Percentiles rank a stretch among this genome's conserved stretches.
Evolutionary conservation across 2,888 invertebrate species (phyloP).

Genomic region (Orthosia incerta): DNA sequence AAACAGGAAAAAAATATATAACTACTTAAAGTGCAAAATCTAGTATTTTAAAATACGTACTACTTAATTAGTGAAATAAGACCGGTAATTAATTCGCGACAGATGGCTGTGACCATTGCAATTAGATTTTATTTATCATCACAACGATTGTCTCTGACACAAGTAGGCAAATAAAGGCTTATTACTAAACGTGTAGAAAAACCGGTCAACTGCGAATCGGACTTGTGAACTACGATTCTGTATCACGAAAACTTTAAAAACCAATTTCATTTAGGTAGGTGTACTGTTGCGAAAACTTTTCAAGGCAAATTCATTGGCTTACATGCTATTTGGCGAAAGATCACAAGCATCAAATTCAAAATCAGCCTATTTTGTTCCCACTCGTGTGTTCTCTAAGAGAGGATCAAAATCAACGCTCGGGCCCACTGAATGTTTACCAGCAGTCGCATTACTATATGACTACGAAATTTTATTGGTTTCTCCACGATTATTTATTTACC

Average conservation of each 20-base stretch:
- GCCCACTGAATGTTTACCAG: too few relatives aligned
- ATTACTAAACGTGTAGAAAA: neutral
- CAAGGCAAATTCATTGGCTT: too few relatives aligned
- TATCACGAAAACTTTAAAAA: neutral
- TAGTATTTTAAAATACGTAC: conserved; percentile 22
- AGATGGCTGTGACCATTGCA: conserved; percentile 21
- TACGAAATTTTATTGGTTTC: neutral
- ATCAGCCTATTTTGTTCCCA: too few relatives aligned
- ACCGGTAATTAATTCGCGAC: conserved; percentile 12
- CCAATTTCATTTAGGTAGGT: too few relatives aligned
- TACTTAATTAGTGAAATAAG: conserved; percentile 38
- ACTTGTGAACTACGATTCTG: neutral
- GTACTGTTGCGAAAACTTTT: too few relatives aligned
- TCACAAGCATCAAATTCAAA: neutral
- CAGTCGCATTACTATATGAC: neutral
- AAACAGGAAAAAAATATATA: conserved; percentile 5
- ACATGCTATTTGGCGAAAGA: neutral
- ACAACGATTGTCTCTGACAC: neutral
- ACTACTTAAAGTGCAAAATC: conserved; percentile 30
- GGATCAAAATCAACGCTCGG: neutral
- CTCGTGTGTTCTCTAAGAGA: neutral
- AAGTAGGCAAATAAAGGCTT: neutral
- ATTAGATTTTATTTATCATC: conserved; percentile 21
- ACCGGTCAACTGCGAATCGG: neutral
- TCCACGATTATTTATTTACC: neutral